Base-by-base conservation (phyloP, 2,797 vertebrate genomes). In the Hemibagrus guttatus region DNA sequence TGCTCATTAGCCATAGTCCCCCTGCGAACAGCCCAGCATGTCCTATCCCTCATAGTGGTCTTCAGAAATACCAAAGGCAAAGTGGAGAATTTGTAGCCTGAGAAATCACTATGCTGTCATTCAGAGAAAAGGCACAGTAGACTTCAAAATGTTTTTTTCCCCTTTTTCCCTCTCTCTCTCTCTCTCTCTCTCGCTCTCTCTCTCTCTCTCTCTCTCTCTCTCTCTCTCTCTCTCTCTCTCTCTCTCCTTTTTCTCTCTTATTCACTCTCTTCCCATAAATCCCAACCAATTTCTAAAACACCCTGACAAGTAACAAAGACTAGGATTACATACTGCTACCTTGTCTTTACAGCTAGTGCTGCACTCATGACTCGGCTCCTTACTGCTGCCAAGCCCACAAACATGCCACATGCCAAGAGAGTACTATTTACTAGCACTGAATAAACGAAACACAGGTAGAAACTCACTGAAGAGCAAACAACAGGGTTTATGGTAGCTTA, bases 1-100 rank as follows among this genome's bases (percentile, higher is more conserved):
- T 19, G 59, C 83, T 88, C 84, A 88, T 88, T 88, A 88, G 69
- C 69, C 78, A 39, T 54, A 31, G 78, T 85, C 49, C 84, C 81
- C 61, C 87, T 82, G 79, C 7, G 84, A 82, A 81, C 79, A 83
- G 46, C 59, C 78, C 79, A 68, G 83, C 68, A 66, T 81, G 80
- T 69, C 81, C 69, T 16, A 68, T 56, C 69, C 78, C 52, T 80
- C 69, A 68, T 68, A 42, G 69, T 81, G 84, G 69, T 82, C 79
- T 81, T 71, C 54, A 46, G 58, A 87, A 82, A 59, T 81, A 84
- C 68, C 56, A 79, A 79, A 69, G 35, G n/a, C 58, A 63, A 83
- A 79, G 52, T 59, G 26, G 56, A 78, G 11, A 58, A 72, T 42
- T 56, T 23, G 35, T 81, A 85, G 17, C 21, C 42, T 66, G 68